Percentiles rank a stretch among this genome's conserved stretches.
Evolutionary conservation across 2,113 vertebrate genomes (phyloP).

Genomic region (Hypanus sabinus): DNA sequence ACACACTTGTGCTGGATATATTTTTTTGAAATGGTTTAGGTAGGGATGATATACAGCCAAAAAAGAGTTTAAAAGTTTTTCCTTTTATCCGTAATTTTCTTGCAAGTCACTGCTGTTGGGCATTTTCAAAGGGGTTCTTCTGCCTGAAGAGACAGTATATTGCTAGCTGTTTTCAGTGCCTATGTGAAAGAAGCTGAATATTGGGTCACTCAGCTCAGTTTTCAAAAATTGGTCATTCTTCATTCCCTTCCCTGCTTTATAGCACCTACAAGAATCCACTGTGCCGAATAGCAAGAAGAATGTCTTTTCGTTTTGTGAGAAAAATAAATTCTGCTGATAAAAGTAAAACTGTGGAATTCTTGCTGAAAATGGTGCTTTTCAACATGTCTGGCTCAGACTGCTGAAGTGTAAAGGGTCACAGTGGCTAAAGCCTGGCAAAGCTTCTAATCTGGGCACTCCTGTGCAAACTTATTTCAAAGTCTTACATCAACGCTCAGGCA

Average conservation of each 20-base stretch:
- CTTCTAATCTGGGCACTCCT: constrained; percentile 71
- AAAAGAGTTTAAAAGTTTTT: not conserved
- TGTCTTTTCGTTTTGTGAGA: constrained; percentile 50
- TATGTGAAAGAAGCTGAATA: not conserved
- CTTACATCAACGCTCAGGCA: constrained; percentile 88
- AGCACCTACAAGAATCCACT: constrained; percentile 18
- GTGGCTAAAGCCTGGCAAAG: constrained; percentile 81
- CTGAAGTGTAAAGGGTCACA: constrained; percentile 87
- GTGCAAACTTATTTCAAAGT: constrained; percentile 73
- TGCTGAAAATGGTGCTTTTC: constrained; percentile 92
- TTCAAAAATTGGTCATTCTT: not conserved
- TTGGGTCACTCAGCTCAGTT: not conserved
- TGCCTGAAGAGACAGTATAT: not conserved
- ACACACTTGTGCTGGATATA: not conserved
- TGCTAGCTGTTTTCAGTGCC: not conserved
- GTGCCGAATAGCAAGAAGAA: constrained; percentile 49
- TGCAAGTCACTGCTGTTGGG: not conserved
- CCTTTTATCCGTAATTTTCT: not conserved
- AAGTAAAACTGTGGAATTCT: constrained; percentile 89
- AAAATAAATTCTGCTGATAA: constrained; percentile 60
- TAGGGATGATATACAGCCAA: constrained; percentile 1
- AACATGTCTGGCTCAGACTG: constrained; percentile 77
- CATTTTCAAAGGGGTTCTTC: not conserved
- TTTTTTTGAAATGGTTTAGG: not conserved
- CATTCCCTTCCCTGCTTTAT: not conserved